Percentiles rank a stretch among this genome's conserved stretches.
These are phyloP conservation scores for Scaptomyza pallida DNA, from an alignment of 1,140 invertebrate species.

Conservation along the genomic window DNA sequence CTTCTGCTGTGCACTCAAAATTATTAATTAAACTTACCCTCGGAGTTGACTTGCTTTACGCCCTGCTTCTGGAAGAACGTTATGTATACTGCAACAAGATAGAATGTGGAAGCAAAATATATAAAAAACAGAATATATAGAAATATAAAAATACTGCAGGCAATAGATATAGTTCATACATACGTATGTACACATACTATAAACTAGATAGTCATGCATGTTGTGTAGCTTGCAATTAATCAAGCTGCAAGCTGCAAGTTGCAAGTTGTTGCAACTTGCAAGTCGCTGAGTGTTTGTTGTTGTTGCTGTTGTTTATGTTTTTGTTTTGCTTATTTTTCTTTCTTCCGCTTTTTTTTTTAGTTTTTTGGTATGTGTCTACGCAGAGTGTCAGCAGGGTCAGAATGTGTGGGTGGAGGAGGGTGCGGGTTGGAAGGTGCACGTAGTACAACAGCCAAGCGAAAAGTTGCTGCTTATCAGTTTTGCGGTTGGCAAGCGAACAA, in stretches of 20 bases:
- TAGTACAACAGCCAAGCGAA: conserved; percentile 31
- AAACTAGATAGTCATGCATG: conserved; percentile 1
- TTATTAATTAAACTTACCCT: conserved; percentile 83
- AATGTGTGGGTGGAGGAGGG: neutral
- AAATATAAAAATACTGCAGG: conserved; percentile 30
- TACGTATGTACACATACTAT: neutral
- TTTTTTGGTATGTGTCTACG: conserved; percentile 20
- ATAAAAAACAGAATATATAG: conserved; percentile 14
- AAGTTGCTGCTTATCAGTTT: conserved; percentile 59
- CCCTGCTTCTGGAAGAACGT: conserved; percentile 61
- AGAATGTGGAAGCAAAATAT: conserved; percentile 18
- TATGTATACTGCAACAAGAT: conserved; percentile 70
- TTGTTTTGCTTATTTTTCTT: neutral
- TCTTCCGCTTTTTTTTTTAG: too few relatives aligned
- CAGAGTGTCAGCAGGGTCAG: conserved; percentile 9
- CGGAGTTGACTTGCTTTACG: conserved; percentile 72
- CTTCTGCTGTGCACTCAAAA: conserved; percentile 56
- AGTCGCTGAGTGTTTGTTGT: conserved; percentile 6
- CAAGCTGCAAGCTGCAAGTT: conserved; percentile 33
- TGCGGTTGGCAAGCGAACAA: conserved; percentile 55
- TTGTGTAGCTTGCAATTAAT: conserved; percentile 39
- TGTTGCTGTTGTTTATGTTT: conserved; percentile 8
- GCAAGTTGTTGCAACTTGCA: conserved; percentile 28
- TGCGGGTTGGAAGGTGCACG: conserved; percentile 8
- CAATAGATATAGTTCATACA: conserved; percentile 19